Evolutionary conservation across 2,888 invertebrate genomes (phyloP).

Genomic region (Drosophila rellima): DNA sequence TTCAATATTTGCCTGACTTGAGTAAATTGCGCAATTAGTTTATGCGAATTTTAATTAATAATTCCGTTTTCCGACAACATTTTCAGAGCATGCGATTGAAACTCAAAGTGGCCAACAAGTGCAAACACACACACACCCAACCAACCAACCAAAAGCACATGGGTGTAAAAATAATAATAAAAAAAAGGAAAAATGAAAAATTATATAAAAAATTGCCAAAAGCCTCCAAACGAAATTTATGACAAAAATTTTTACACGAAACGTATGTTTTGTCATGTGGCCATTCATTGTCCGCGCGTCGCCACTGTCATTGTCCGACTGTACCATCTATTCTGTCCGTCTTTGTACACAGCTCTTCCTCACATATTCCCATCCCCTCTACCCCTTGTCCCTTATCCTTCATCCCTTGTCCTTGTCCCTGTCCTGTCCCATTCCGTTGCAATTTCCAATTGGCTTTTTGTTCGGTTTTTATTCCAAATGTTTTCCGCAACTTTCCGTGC

Average conservation of each 20-base stretch:
- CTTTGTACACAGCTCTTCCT: not conserved
- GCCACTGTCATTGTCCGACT: conserved; percentile 38
- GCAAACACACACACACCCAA: not conserved
- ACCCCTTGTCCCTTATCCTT: not conserved
- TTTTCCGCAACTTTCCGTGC: conserved; percentile 59
- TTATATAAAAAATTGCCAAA: conserved; percentile 46
- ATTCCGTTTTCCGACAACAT: conserved; percentile 27
- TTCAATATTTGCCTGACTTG: conserved; percentile 34
- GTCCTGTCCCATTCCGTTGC: conserved; percentile 9
- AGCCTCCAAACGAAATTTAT: conserved; percentile 71
- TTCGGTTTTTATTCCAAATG: conserved; percentile 49
- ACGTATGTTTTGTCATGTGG: conserved; percentile 79
- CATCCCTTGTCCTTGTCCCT: not conserved
- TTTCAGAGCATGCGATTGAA: conserved; percentile 12
- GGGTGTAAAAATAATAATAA: conserved; percentile 12
- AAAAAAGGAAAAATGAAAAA: conserved; percentile 15
- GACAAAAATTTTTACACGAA: conserved; percentile 69
- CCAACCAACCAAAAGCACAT: not conserved
- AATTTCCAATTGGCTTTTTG: conserved; percentile 60
- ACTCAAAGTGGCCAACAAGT: conserved; percentile 17
- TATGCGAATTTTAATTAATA: conserved; percentile 53
- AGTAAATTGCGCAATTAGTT: conserved; percentile 57
- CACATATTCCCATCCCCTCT: not conserved
- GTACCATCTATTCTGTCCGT: not conserved
- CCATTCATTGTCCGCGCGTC: conserved; percentile 69